Evolutionary conservation across 1,140 invertebrate species (phyloP).

Genomic region (Zaprionus tsacasi): DNA sequence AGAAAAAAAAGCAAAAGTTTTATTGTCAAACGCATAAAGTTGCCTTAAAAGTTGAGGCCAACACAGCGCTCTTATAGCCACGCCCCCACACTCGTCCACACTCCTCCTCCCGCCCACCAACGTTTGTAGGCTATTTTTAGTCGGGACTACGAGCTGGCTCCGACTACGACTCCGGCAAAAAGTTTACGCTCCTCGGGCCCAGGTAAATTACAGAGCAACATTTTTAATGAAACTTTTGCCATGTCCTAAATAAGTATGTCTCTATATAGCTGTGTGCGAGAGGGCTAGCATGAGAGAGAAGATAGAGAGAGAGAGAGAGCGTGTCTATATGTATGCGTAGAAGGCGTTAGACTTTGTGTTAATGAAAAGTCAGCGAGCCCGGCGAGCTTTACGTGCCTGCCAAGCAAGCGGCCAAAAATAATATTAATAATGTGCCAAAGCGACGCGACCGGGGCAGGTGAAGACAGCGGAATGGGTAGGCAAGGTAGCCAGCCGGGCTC

Average conservation of each 20-base stretch:
- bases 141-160: neutral
- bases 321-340: constrained; percentile 3
- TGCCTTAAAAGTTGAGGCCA: constrained; percentile 73
- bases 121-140: constrained; percentile 43
- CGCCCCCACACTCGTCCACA: constrained; percentile 7
- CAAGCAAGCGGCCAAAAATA: constrained; percentile 53
- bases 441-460: constrained; percentile 3
- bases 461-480: neutral
- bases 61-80: neutral
- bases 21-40: constrained; percentile 78
- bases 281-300: neutral
- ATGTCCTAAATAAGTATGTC: constrained; percentile 29
- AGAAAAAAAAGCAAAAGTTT: constrained; percentile 68
- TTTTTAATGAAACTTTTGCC: constrained; percentile 78
- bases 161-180: constrained; percentile 32
- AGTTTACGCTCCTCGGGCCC: constrained; percentile 35
- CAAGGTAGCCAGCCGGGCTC: neutral
- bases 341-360: constrained; percentile 57
- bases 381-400: constrained; percentile 57
- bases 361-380: constrained; percentile 71
- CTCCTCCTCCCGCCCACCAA: neutral
- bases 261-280: neutral
- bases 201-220: constrained; percentile 79
- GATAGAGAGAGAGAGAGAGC: neutral
- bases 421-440: constrained; percentile 71